These are phyloP conservation scores for Netelia inedita DNA, from an alignment of 2,888 invertebrate species.

Conservation along the genomic window DNA sequence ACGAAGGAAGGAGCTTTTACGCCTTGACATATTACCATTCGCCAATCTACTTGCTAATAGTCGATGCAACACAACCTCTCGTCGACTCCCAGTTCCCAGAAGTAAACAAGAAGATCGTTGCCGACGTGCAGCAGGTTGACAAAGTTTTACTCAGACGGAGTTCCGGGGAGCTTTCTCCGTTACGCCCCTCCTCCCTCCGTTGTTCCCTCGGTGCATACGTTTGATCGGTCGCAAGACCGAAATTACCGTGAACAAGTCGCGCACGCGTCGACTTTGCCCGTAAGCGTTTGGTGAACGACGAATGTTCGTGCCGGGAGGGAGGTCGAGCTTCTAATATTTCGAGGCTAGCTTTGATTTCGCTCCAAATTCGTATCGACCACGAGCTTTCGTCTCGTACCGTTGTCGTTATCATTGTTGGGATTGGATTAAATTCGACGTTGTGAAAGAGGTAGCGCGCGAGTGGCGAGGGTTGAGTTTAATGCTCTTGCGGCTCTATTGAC, in stretches of 20 bases:
- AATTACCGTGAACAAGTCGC: no score
- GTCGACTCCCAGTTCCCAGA: constrained; percentile 18
- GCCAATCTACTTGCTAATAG: constrained; percentile 72
- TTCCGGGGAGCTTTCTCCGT: constrained; percentile 14
- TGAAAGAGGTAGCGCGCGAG: not conserved
- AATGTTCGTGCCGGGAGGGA: not conserved
- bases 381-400: not conserved
- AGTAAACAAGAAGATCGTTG: not conserved
- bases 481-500: constrained; percentile 9
- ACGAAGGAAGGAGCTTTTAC: constrained; percentile 30
- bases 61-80: constrained; percentile 10
- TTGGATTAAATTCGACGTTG: constrained; percentile 1
- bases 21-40: constrained; percentile 61
- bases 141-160: constrained; percentile 9
- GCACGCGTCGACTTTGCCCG: no score
- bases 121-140: not conserved
- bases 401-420: constrained; percentile 20
- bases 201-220: not conserved
- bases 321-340: not conserved
- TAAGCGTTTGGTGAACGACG: not conserved
- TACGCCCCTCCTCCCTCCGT: not conserved
- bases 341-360: not conserved
- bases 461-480: constrained; percentile 3
- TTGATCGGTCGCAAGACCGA: no score
- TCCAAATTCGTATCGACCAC: not conserved